phyloP scores from a whole-genome alignment of 2,888 invertebrate genomes.

The Drosophila melanosoma region DNA sequence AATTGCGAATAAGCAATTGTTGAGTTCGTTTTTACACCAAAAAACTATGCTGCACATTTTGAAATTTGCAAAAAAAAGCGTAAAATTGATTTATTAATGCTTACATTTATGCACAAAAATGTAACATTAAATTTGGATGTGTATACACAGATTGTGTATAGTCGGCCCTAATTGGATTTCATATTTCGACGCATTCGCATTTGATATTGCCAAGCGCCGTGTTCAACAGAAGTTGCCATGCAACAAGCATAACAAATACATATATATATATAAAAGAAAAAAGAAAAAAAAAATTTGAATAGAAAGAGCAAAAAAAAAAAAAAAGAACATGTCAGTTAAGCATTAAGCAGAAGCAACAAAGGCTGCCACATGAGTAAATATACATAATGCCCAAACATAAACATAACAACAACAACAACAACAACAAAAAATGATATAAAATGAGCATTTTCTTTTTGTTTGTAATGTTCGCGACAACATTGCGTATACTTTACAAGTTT shows the following conservation, averaged over 20 bases:
- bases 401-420: slow-evolving; percentile 4
- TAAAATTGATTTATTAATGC: not conserved
- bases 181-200: slow-evolving; percentile 33
- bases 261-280: slow-evolving; percentile 12
- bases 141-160: slow-evolving; percentile 1
- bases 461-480: slow-evolving; percentile 43
- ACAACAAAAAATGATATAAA: slow-evolving; percentile 6
- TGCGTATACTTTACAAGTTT: slow-evolving; percentile 71
- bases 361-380: slow-evolving; percentile 42
- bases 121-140: not conserved
- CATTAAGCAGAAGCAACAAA: slow-evolving; percentile 7
- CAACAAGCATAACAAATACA: slow-evolving; percentile 2
- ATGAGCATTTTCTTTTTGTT: slow-evolving; percentile 8
- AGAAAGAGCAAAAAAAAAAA: slow-evolving; percentile 33
- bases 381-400: slow-evolving; percentile 23
- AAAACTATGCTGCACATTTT: slow-evolving; percentile 5
- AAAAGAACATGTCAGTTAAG: slow-evolving; percentile 3
- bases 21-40: not conserved
- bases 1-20: not conserved
- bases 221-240: slow-evolving; percentile 74
- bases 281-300: slow-evolving; percentile 18
- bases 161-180: slow-evolving; percentile 66
- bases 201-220: slow-evolving; percentile 32
- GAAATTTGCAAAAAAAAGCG: not conserved
- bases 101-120: not conserved